Conservation (phyloP, 2,888 invertebrate genomes). For the Augochlorella aurata region DNA sequence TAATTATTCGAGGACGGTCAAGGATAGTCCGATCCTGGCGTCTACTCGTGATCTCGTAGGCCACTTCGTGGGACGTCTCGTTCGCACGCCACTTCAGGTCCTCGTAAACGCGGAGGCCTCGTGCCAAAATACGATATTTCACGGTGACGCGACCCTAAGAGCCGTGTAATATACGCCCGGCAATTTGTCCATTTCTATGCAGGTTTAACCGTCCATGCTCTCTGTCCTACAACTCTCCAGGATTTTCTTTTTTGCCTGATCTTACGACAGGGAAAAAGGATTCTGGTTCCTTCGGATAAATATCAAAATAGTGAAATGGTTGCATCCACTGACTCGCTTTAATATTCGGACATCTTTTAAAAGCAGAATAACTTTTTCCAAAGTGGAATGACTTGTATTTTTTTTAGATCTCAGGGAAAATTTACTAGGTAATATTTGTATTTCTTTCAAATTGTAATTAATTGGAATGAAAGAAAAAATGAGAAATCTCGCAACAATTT, state of each 20-base stretch:
- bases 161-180: conserved; percentile 77
- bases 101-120: conserved; percentile 60
- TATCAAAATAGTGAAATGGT: no score
- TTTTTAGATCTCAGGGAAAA: no score
- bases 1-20: conserved; percentile 69
- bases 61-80: conserved; percentile 53
- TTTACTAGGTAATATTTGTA: no score
- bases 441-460: no score
- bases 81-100: conserved; percentile 54
- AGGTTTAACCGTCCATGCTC: conserved; percentile 61
- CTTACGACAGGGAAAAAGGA: background rate
- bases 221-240: no score
- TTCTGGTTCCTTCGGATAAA: background rate
- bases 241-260: background rate
- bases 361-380: no score
- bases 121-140: conserved; percentile 79
- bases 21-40: conserved; percentile 52
- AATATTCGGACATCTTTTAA: no score
- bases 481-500: no score
- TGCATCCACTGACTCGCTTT: no score
- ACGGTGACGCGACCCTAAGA: conserved; percentile 71
- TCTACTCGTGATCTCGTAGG: conserved; percentile 26
- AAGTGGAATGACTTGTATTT: no score
- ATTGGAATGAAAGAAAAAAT: no score
- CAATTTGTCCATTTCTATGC: conserved; percentile 77